Evolutionary conservation across 2,797 vertebrate species (phyloP).

Genomic region (Chaunax sp.): DNA sequence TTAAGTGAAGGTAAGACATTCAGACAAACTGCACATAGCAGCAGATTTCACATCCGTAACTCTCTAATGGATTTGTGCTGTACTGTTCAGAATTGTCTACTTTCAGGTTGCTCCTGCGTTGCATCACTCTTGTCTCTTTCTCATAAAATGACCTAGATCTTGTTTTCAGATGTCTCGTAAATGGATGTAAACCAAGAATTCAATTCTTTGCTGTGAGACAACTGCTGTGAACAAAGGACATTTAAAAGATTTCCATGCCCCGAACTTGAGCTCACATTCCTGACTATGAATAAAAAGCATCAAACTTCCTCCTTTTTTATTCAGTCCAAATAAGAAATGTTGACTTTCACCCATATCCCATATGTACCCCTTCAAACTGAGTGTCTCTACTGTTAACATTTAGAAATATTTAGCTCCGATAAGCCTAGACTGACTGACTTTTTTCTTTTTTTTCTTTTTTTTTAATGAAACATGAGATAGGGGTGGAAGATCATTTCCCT

Average conservation of each 20-base stretch:
- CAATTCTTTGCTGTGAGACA: too few species aligned
- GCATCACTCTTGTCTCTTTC: conserved; percentile 19
- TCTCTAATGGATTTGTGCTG: neutral
- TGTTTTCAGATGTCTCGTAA: conserved; percentile 20
- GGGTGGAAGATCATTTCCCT: conserved; percentile 59
- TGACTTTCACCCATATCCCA: neutral
- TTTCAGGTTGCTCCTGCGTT: conserved; percentile 27
- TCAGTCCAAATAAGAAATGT: too few species aligned
- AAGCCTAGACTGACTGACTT: neutral
- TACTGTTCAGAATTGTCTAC: too few species aligned
- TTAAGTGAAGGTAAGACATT: conserved; percentile 93
- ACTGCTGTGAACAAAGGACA: too few species aligned
- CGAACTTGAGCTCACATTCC: conserved; percentile 1
- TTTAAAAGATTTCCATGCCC: too few species aligned
- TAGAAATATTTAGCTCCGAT: conserved; percentile 6
- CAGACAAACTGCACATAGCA: conserved; percentile 5
- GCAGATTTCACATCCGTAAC: too few species aligned
- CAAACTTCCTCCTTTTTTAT: too few species aligned
- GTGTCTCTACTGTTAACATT: conserved; percentile 7
- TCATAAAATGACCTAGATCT: conserved; percentile 13
- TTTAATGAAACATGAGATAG: neutral
- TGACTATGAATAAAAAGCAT: neutral
- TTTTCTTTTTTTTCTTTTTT: neutral
- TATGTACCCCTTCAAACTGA: neutral
- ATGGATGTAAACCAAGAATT: too few species aligned